Conservation (phyloP, 2,113 vertebrate species). For the Anarrhichthys ocellatus region DNA sequence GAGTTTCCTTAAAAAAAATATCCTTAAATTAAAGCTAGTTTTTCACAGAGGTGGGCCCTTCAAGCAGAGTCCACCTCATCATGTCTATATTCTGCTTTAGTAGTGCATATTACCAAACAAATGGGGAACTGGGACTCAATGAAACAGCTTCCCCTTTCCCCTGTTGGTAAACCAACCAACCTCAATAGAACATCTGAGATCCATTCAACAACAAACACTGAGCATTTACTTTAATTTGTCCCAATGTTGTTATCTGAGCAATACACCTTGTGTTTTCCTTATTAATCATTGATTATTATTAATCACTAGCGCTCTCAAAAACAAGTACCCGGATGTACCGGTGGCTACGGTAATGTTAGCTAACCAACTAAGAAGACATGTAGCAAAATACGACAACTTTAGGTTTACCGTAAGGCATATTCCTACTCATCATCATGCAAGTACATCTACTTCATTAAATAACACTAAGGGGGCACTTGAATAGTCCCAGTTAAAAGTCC, state of each 20-base stretch:
- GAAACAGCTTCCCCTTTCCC: background rate
- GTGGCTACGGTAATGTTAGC: background rate
- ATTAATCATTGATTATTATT: background rate
- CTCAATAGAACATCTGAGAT: background rate
- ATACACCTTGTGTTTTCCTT: background rate
- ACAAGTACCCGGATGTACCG: no score
- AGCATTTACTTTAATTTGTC: background rate
- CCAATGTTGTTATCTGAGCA: background rate
- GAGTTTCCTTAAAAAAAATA: no score
- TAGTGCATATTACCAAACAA: background rate
- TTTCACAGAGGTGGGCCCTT: background rate
- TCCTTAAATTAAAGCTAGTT: background rate
- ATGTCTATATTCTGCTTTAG: background rate
- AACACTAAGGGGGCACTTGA: no score
- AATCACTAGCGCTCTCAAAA: background rate
- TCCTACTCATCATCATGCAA: no score
- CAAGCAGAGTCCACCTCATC: background rate
- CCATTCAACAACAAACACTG: background rate
- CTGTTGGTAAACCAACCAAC: background rate
- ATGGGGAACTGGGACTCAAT: background rate
- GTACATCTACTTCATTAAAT: no score
- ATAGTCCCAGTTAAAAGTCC: no score
- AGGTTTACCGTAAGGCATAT: background rate
- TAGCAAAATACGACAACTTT: background rate
- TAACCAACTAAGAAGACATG: background rate